Evolutionary conservation across 2,888 invertebrate genomes (phyloP).

Genomic region (Eledona agricola): DNA sequence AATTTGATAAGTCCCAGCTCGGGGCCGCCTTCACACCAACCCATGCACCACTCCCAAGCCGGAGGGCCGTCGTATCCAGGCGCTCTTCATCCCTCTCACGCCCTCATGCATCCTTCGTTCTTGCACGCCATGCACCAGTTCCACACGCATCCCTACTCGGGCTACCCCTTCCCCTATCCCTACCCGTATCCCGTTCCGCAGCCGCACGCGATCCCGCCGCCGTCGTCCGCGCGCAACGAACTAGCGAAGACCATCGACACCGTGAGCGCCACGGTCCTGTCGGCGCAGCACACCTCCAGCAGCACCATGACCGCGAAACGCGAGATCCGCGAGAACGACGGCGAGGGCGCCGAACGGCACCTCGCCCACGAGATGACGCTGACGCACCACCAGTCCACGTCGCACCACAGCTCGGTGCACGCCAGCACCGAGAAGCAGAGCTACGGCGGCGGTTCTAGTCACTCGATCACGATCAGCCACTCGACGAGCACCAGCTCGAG

Average conservation of each 20-base stretch:
- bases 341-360: conserved; percentile 66
- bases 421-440: conserved; percentile 72
- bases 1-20: conserved; percentile 68
- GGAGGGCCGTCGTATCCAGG: conserved; percentile 68
- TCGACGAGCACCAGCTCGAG: conserved; percentile 74
- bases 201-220: conserved; percentile 78
- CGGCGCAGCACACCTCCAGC: conserved; percentile 75
- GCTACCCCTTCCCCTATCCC: conserved; percentile 75
- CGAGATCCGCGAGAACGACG: conserved; percentile 60
- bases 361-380: conserved; percentile 72
- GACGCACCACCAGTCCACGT: conserved; percentile 73
- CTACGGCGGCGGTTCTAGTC: conserved; percentile 62
- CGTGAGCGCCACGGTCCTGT: conserved; percentile 75
- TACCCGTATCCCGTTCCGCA: conserved; percentile 80
- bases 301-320: conserved; percentile 77
- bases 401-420: conserved; percentile 72
- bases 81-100: conserved; percentile 76
- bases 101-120: conserved; percentile 73
- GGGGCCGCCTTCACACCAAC: conserved; percentile 64
- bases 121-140: conserved; percentile 69
- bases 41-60: conserved; percentile 74
- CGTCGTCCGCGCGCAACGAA: conserved; percentile 54
- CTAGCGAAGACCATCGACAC: conserved; percentile 59
- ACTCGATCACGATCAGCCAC: conserved; percentile 72
- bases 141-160: conserved; percentile 74